Evolutionary conservation across 2,888 invertebrate genomes (phyloP).

Genomic region (Phengaris arion): DNA sequence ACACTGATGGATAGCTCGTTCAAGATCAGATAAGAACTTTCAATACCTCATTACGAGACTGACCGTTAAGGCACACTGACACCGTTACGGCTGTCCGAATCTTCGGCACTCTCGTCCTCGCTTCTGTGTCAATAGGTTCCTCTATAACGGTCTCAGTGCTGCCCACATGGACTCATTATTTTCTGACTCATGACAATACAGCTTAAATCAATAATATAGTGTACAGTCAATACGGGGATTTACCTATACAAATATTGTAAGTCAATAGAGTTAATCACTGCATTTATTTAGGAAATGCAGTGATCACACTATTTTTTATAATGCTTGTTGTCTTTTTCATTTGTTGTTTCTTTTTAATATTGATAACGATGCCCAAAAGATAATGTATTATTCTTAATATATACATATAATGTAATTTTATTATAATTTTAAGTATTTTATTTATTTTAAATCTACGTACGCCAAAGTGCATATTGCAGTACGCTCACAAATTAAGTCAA

Average conservation of each 20-base stretch:
- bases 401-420: too few species aligned
- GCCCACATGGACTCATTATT: slow-evolving; percentile 28
- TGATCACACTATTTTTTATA: too few species aligned
- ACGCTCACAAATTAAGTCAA: background rate
- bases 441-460: background rate
- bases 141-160: slow-evolving; percentile 35
- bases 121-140: slow-evolving; percentile 37
- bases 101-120: slow-evolving; percentile 33
- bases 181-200: slow-evolving; percentile 27
- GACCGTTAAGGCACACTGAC: slow-evolving; percentile 73
- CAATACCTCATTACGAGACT: slow-evolving; percentile 43
- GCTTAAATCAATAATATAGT: background rate
- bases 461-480: background rate
- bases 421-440: too few species aligned
- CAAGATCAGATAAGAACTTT: slow-evolving; percentile 4
- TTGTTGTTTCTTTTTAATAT: too few species aligned
- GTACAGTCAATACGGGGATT: slow-evolving; percentile 9
- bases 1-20: slow-evolving; percentile 3
- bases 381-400: too few species aligned
- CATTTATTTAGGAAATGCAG: background rate
- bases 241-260: background rate
- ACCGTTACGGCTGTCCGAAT: slow-evolving; percentile 58
- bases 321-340: too few species aligned
- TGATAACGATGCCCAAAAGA: too few species aligned
- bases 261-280: background rate